Base-by-base conservation (phyloP, 2,888 invertebrate genomes). In the Pherbina coryleti region DNA sequence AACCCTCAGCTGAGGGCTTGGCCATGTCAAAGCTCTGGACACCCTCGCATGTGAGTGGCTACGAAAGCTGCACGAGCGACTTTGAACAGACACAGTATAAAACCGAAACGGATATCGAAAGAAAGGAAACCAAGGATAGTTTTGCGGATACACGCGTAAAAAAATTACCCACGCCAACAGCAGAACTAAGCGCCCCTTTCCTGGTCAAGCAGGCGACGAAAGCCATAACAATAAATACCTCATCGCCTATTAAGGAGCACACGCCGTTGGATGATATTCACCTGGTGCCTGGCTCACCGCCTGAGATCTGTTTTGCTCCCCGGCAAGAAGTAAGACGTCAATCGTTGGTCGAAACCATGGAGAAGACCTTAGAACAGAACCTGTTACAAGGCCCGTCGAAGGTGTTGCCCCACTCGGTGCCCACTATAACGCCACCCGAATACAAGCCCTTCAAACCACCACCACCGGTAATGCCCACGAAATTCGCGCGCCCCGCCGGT, bases 11-110 rank as follows among this genome's bases (percentile, higher is more conserved):
- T 0, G 93, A 94, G 85, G 93, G 91, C 0, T 84, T 94, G 64
- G 91, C 92, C 76, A 94, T 94, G 93, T 93, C 94, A 81, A 93
- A 93, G 85, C 89, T 93, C 0, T 94, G 94, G 94, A 91, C 93
- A 4, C 88, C 89, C 1, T 78, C 77, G 73, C 77, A 87, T 11
- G 82, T 82, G 25, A 88, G 85, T 34, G 84, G 86, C 57, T 85
- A 86, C 74, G 84, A 85, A 73, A 84, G 82, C 49, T 79, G 81
- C 73, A 78, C 84, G 0, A 85, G 84, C 49, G 86, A 88, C 70
- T 79, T 82, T 25, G 86, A 87, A 67, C 64, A 66, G 9, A 25
- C 25, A 25, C 84, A 82, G 37, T 80, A 75, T 49, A 78, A 83
- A 22, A 75, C 79, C 9, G 81, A 82, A 55, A 78, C 79, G 0